A percentile compares a stretch with the other conserved stretches of the same genome.
Conservation (phyloP, 2,888 invertebrate species). For the Cryptus viduatorius region DNA sequence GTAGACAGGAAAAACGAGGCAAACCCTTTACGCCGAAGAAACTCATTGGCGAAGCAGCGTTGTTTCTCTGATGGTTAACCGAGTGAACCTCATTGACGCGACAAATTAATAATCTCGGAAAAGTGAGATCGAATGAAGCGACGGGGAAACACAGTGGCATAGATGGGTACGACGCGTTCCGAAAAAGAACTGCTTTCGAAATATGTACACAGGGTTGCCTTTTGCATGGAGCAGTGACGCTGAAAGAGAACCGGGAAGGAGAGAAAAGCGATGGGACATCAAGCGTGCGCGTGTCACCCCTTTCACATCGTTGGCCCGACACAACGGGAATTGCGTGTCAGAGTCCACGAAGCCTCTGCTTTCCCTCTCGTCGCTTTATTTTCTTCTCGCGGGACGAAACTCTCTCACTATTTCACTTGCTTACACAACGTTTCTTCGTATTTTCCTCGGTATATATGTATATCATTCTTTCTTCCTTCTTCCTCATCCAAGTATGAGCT, state of each 20-base stretch:
- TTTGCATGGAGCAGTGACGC: conserved; percentile 36
- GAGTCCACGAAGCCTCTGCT: conserved; percentile 23
- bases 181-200: conserved; percentile 15
- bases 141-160: not conserved
- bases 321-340: conserved; percentile 52
- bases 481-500: not conserved
- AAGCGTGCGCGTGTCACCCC: conserved; percentile 42
- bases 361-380: conserved; percentile 52
- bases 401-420: conserved; percentile 36
- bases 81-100: conserved; percentile 42
- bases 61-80: conserved; percentile 19
- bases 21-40: not conserved
- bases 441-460: not conserved
- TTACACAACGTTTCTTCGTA: conserved; percentile 1
- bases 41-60: not conserved
- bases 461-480: conserved; percentile 19
- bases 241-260: not conserved
- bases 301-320: conserved; percentile 52
- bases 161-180: conserved; percentile 17
- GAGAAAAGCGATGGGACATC: conserved; percentile 9
- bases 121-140: conserved; percentile 3
- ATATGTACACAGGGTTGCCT: conserved; percentile 41
- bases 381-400: conserved; percentile 60
- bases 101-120: conserved; percentile 47
- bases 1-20: too few relatives aligned